Evolutionary conservation across 2,113 vertebrate species (phyloP).

Genomic region (Rattus rattus): DNA sequence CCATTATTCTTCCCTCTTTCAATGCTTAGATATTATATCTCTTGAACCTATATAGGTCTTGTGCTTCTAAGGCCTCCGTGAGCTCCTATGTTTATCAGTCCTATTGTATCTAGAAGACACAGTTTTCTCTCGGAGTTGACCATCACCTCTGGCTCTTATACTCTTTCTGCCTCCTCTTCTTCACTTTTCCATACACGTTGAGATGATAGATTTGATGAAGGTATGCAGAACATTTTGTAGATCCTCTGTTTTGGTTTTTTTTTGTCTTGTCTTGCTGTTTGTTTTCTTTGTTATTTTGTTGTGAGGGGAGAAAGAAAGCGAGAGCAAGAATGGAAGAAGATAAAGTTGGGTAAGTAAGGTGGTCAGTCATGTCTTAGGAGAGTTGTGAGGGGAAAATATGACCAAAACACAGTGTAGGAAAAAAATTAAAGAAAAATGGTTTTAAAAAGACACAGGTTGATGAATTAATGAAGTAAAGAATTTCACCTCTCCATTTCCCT

Average conservation of each 20-base stretch:
- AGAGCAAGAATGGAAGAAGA: not conserved
- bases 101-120: not conserved
- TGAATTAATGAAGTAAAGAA: not conserved
- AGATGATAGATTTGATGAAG: not conserved
- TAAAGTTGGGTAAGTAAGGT: not conserved
- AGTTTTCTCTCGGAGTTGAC: not conserved
- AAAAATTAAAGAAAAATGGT: not conserved
- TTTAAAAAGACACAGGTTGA: too few relatives aligned
- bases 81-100: not conserved
- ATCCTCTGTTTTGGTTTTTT: not conserved
- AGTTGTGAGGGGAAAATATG: not conserved
- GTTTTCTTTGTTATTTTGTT: not conserved
- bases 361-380: too few relatives aligned
- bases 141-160: not conserved
- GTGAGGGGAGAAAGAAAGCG: not conserved
- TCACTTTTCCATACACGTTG: not conserved
- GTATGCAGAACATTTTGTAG: not conserved
- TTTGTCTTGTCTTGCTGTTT: not conserved
- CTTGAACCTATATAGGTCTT: not conserved
- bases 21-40: not conserved
- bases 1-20: not conserved
- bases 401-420: not conserved
- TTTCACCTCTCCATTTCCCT: not conserved
- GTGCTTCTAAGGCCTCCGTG: not conserved
- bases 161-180: not conserved